These are phyloP conservation scores for Sebastes nivosus DNA, from an alignment of 2,797 vertebrate species.

Conservation along the genomic window DNA sequence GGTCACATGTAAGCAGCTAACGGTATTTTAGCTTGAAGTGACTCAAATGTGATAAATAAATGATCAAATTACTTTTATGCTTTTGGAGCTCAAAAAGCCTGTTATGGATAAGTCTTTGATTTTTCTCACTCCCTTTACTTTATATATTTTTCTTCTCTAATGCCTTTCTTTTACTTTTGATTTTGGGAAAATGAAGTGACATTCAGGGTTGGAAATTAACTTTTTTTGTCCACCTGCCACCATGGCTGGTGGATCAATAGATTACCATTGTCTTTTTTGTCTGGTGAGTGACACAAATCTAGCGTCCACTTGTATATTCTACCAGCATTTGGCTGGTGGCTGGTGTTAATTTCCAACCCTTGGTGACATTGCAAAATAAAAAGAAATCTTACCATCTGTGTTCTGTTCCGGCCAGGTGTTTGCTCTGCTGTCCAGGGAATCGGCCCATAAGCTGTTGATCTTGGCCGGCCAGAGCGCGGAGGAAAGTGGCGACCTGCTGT, in stretches of 20 bases:
- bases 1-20: not conserved
- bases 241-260: rapidly evolving
- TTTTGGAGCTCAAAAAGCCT: not conserved
- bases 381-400: not conserved
- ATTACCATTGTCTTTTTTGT: no score
- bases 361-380: not conserved
- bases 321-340: no score
- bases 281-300: no score
- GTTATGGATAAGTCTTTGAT: not conserved
- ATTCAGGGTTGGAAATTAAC: no score
- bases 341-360: no score
- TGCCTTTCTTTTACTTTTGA: not conserved
- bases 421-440: constrained; percentile 86
- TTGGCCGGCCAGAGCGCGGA: constrained; percentile 91
- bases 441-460: constrained; percentile 90
- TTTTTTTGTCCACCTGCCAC: no score
- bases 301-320: no score
- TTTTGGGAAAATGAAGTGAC: not conserved
- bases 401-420: constrained; percentile 79
- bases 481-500: constrained; percentile 89
- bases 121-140: not conserved
- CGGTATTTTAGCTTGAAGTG: not conserved
- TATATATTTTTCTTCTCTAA: not conserved
- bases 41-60: not conserved
- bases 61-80: not conserved